Base-by-base conservation (phyloP, 2,888 invertebrate species). In the Drosophila pegasa region DNA sequence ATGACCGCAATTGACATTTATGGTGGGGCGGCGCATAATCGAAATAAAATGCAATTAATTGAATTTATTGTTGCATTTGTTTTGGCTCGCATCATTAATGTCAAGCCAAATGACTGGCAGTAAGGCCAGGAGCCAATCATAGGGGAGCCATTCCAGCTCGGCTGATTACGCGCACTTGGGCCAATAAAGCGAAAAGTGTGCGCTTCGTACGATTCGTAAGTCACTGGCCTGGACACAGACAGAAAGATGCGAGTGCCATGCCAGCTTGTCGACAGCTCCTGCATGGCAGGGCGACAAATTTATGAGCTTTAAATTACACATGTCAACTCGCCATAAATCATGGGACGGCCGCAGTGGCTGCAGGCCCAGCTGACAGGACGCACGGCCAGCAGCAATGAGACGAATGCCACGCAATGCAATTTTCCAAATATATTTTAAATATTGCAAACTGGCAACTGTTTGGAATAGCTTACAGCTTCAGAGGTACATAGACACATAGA, bases 271-370 rank as follows among this genome's bases (percentile, higher is more conserved):
- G 58, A 48, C 70, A 60, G 64, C 43, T 67, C 54, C 74, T 67
- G 71, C 55, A 63, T 65, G 62, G 41, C 63, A 59, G 71, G 57
- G 50, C 68, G 78, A 90, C 76, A 84, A 88, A 87, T 91, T 90
- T 90, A 87, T 87, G 89, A 81, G 81, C 86, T 81, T 81, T 87
- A 89, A 90, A 91, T 83, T 90, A 89, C 88, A 88, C 86, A 86
- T 90, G 90, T 88, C 87, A 85, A 73, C 73, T 78, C 70, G 75
- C 70, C 81, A 91, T 91, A 90, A 91, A 91, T 90, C 89, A 91
- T 70, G 51, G 65, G 60, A 61, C 68, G 63, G 66, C 50, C 56
- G 60, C 70, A 57, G 58, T 56, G 45, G 27, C 37, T 33, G 56
- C 51, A 55, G 55, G 67, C 70, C 16, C 54, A 73, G 41, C 63